Evolutionary conservation across 2,888 invertebrate species (phyloP).

Genomic region (Drosophila mimetica): DNA sequence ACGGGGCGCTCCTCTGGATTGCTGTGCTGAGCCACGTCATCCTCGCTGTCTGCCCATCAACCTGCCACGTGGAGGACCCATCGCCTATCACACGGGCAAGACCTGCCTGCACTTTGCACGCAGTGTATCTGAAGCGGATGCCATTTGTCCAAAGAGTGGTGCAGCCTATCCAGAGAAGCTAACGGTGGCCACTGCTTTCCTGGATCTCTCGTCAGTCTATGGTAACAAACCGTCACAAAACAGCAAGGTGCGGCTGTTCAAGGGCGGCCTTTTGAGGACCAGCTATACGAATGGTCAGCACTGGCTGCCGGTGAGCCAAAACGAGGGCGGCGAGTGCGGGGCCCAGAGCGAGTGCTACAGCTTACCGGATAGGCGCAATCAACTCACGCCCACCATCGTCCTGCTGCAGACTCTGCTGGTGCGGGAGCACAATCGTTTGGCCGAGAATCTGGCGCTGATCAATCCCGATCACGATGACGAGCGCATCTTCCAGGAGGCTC

Average conservation of each 20-base stretch:
- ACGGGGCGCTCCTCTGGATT: conserved; percentile 67
- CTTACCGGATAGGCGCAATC: conserved; percentile 86
- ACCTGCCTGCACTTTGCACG: conserved; percentile 88
- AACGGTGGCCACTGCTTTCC: conserved; percentile 78
- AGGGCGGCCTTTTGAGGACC: conserved; percentile 88
- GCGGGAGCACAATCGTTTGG: conserved; percentile 85
- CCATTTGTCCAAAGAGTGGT: conserved; percentile 86
- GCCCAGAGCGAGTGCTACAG: conserved; percentile 88
- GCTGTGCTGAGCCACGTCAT: conserved; percentile 62
- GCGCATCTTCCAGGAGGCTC: conserved; percentile 84
- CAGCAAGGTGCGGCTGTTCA: conserved; percentile 87
- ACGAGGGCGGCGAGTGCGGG: conserved; percentile 86
- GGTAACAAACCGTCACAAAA: conserved; percentile 88
- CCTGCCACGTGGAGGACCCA: conserved; percentile 86
- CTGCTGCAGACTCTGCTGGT: conserved; percentile 84
- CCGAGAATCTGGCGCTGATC: conserved; percentile 79
- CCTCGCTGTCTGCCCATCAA: conserved; percentile 85
- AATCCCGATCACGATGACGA: conserved; percentile 85
- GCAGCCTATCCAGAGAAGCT: conserved; percentile 87
- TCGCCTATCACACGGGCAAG: conserved; percentile 85
- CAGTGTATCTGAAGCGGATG: conserved; percentile 87
- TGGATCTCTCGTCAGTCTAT: conserved; percentile 92
- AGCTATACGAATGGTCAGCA: conserved; percentile 86
- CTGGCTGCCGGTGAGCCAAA: conserved; percentile 89
- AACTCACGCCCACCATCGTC: conserved; percentile 82